These are phyloP conservation scores for Rachycentron canadum DNA, from an alignment of 2,797 vertebrate genomes.

Conservation along the genomic window DNA sequence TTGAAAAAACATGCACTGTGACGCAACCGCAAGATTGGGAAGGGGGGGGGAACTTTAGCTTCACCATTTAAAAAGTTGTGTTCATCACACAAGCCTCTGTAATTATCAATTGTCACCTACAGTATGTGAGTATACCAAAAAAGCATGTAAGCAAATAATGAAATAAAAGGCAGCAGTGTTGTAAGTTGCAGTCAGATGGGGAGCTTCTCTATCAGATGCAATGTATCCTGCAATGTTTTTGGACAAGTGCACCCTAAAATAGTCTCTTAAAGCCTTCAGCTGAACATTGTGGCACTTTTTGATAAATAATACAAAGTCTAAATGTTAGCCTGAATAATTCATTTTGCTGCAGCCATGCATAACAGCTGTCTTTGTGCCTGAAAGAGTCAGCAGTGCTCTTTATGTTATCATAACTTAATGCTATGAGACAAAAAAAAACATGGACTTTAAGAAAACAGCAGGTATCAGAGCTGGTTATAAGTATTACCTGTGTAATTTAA, in stretches of 20 bases:
- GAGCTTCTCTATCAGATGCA: constrained; percentile 25
- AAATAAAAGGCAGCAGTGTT: constrained; percentile 11
- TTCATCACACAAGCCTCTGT: constrained; percentile 46
- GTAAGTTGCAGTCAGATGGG: constrained; percentile 19
- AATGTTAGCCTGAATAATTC: constrained; percentile 79
- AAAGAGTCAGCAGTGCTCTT: constrained; percentile 47
- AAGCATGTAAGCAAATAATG: not conserved
- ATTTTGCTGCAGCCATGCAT: constrained; percentile 73
- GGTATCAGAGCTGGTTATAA: constrained; percentile 2
- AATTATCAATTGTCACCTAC: constrained; percentile 46
- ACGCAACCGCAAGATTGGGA: constrained; percentile 39
- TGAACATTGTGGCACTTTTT: constrained; percentile 65
- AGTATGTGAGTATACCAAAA: not conserved
- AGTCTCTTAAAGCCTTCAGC: constrained; percentile 69
- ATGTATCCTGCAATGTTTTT: constrained; percentile 58
- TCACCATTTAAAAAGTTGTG: constrained; percentile 66
- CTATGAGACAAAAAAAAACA: not conserved
- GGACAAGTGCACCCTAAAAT: constrained; percentile 65
- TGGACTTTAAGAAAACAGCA: constrained; percentile 17
- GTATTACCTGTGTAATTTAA: constrained; percentile 30
- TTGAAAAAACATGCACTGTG: constrained; percentile 37
- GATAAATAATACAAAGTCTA: constrained; percentile 83
- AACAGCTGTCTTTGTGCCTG: constrained; percentile 67
- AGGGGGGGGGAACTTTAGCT: constrained; percentile 52
- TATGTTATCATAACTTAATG: constrained; percentile 34